Base-by-base conservation (phyloP, 2,113 vertebrate species). In the Condylura cristata region DNA sequence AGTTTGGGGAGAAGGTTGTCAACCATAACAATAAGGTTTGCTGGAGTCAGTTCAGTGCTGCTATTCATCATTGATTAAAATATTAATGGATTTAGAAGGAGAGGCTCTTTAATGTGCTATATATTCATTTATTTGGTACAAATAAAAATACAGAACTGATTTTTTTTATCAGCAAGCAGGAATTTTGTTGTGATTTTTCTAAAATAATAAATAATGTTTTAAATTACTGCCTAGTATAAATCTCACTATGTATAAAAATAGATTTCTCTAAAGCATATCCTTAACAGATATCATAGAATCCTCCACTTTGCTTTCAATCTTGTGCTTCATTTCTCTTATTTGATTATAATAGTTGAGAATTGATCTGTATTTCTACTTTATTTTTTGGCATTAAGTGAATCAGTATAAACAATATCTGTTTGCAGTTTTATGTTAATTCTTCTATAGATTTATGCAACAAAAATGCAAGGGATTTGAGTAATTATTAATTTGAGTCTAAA, bases 31-130 rank as follows among this genome's bases (percentile, higher is more conserved):
- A 46, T 17, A 32, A 22, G 61, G 68, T 83, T 94, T 61, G 30
- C 82, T 92, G 92, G 85, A 97, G 11, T 44, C 37, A 92, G 30
- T 66, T 0, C 8, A 81, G 32, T 82, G 46, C 74, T 92, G 46
- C 70, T 72, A 30, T 8, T 84, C 14, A 87, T 32, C 80, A 16
- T 82, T 86, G 96, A 97, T 92, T 96, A 87, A 93, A 96, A 95
- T 71, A 72, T 44, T 44, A 39, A 53, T 72, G 51, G n/a, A 89
- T 91, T 92, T 56, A 96, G 11, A 66, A 93, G 16, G 48, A 71
- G 37, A 30, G 7, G 46, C 22, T 81, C 83, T 86, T 89, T 83
- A 87, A n/a, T 5, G 0, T 88, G 44, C 39, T 89, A 22, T 82
- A 11, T 85, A 65, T 84, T 95, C 48, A 34, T 87, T 90, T 95